Percentiles rank a stretch among this genome's conserved stretches.
These are phyloP conservation scores for Lapara coniferarum DNA, from an alignment of 2,888 invertebrate species.

Conservation along the genomic window DNA sequence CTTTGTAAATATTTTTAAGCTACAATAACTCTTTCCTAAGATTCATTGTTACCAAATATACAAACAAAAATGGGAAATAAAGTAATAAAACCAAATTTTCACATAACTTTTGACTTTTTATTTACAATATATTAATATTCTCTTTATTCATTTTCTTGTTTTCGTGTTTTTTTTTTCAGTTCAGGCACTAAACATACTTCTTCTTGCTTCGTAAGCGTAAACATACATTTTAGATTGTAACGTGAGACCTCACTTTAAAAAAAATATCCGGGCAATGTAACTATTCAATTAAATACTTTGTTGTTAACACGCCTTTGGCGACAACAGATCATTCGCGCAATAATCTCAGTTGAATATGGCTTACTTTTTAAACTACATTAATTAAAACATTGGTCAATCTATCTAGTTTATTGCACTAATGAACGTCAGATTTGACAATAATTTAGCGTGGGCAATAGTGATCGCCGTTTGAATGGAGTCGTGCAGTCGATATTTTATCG, in stretches of 20 bases:
- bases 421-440: constrained; percentile 46
- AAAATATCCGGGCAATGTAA: constrained; percentile 25
- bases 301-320: constrained; percentile 65
- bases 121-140: constrained; percentile 83
- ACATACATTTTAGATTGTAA: constrained; percentile 52
- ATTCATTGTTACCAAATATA: too few species aligned
- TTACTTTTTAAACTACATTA: constrained; percentile 53
- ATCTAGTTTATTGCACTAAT: constrained; percentile 55
- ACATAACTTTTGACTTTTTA: constrained; percentile 69
- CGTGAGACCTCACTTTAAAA: constrained; percentile 69
- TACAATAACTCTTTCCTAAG: too few species aligned
- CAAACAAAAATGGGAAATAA: constrained; percentile 1
- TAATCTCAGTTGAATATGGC: constrained; percentile 71
- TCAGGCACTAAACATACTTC: constrained; percentile 73
- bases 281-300: constrained; percentile 53
- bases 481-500: constrained; percentile 5
- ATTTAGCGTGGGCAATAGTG: constrained; percentile 39
- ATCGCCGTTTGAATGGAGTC: neutral
- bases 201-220: constrained; percentile 56
- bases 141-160: constrained; percentile 65
- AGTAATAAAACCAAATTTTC: constrained; percentile 41
- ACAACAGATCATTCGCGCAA: constrained; percentile 63
- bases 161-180: constrained; percentile 53
- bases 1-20: too few species aligned
- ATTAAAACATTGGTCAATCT: constrained; percentile 49